Percentiles rank a stretch among this genome's conserved stretches.
Conservation (phyloP, 2,113 vertebrate genomes). For the Alligator sinensis region DNA sequence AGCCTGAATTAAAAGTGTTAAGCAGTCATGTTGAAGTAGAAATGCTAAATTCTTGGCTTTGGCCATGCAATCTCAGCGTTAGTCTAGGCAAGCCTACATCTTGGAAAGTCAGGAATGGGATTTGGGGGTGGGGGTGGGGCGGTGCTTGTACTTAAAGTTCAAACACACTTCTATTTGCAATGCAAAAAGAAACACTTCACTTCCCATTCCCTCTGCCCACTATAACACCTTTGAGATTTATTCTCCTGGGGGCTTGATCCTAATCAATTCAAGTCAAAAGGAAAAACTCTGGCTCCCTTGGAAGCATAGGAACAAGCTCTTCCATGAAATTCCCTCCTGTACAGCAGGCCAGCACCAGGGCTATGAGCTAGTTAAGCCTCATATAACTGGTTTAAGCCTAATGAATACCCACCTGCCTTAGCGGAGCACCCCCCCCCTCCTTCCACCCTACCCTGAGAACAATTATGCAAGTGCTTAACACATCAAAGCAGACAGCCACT, state of each 20-base stretch:
- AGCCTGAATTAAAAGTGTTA: background rate
- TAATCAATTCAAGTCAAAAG: background rate
- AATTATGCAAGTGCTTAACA: slow-evolving; percentile 26
- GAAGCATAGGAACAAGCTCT: fast-evolving
- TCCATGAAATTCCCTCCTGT: background rate
- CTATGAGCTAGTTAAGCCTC: background rate
- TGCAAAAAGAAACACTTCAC: background rate
- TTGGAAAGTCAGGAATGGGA: fast-evolving
- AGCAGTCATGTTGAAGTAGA: background rate
- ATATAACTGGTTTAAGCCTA: background rate
- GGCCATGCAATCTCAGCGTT: background rate
- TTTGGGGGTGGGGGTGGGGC: background rate
- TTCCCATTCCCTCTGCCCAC: background rate
- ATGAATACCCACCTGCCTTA: background rate
- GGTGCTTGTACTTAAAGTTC: background rate
- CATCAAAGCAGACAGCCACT: background rate
- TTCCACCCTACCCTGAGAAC: background rate
- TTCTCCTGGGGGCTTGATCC: background rate
- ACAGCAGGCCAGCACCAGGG: background rate
- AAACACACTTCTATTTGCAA: background rate
- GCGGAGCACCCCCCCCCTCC: too few species aligned
- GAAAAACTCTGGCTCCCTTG: fast-evolving
- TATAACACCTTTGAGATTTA: background rate
- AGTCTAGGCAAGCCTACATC: background rate
- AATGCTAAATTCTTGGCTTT: background rate